Evolutionary conservation across 1,140 invertebrate genomes (phyloP), one percentile per base, ranked within the genome.

Genomic region (Drosophila sturtevanti): DNA sequence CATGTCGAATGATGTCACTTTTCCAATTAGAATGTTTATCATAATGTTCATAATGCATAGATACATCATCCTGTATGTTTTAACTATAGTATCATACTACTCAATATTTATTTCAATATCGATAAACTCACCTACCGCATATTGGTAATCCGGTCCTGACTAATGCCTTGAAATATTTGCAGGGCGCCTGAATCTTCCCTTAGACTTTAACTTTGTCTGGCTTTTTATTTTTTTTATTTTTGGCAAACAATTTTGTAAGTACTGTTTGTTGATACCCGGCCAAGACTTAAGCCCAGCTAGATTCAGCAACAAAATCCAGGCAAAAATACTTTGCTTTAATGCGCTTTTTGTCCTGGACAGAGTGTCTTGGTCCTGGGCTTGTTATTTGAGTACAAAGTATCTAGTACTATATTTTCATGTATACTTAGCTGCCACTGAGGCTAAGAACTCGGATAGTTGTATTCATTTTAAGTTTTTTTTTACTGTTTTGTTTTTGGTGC

Each of bases 221-320:
- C 67, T 67, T 76, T 75, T 14, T n/a, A 14, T 3, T 7, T 44
- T 44, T 38, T 38, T 41, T 16, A 14, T 41, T 38, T 81, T 87
- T 81, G 81, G 81, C 82, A 85, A 76, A 70, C 68, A 65, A 78
- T 87, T 79, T 79, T 65, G 71, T 82, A 87, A 87, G 79, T 73
- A 87, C 79, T 81, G 68, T 71, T 87, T 82, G 82, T 79, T 81
- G 79, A 82, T 87, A 82, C 73, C 84, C 63, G 65, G 82, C 79
- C 79, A 79, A 82, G 72, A 61, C 82, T 89, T 89, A 89, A 87
- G 79, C 10, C 24, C 31, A 22, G 11, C 35, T 44, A 60, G 27
- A 48, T 21, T 48, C 79, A 82, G 68, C 79, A 70, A 74, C 81
- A 77, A 85, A 84, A 84, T 74, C 55, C 71, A 73, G 55, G 69